Base-by-base conservation (phyloP, 1,140 invertebrate species). In the Ostrea edulis region DNA sequence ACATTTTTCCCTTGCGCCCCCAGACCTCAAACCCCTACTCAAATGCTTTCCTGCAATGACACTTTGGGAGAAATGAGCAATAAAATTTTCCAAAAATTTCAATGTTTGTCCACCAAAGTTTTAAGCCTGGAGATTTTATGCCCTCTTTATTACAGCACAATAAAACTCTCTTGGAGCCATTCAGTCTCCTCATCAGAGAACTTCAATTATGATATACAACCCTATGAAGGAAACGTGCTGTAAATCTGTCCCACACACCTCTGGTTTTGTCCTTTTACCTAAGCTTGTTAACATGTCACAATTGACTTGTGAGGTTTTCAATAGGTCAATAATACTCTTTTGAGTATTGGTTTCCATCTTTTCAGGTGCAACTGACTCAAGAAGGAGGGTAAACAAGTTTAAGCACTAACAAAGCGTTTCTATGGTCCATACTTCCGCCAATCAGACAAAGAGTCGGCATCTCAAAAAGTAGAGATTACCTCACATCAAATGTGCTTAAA, bases 341-440 rank as follows among this genome's bases (percentile, higher is more conserved):
- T 29, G 22, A 29, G 68, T 77, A 77, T 25, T 25, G 14, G 68
- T 77, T 77, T 77, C 68, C 25, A 77, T 29, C 68, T 77, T 77
- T 77, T 77, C 68, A 77, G 68, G 68, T 77, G 68, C 29, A 14
- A 77, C 68, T 77, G 68, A 77, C 68, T 77, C 68, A 29, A 77
- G 68, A 77, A 77, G 68, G 55, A 62, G 55, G 29, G 68, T 35
- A 77, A 77, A 77, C 25, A 71, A 29, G 68, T 77, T 77, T 77
- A 77, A 77, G 68, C 68, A 77, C 68, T 25, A 77, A 77, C 68
- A 77, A 77, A 77, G 68, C 68, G 22, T 8, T 29, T 77, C 22
- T 77, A 35, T 77, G 22, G 22, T 35, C 25, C 29, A 29, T 25
- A 29, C 22, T 14, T 77, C 25, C 25, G 11, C 8, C 29, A 77